phyloP scores from a whole-genome alignment of 2,113 vertebrate species.

The Procapra przewalskii region DNA sequence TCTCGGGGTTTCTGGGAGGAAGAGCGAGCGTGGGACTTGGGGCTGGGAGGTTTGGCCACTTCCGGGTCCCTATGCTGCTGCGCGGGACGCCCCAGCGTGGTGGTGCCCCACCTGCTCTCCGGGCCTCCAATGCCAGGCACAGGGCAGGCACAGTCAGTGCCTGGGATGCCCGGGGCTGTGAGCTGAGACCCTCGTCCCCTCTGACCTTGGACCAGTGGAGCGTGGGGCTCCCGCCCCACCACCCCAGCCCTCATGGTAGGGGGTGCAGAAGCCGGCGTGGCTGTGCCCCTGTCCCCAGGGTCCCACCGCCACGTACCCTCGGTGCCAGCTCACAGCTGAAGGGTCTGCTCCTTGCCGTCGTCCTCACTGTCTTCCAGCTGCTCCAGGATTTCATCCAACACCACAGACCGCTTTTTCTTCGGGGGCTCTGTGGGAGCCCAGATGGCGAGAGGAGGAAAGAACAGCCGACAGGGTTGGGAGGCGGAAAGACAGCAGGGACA shows the following conservation, averaged over 20 bases:
- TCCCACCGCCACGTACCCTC: conserved; percentile 14
- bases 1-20: background rate
- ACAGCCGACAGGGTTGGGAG: conserved; percentile 9
- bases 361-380: conserved; percentile 85
- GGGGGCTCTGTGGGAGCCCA: conserved; percentile 78
- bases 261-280: background rate
- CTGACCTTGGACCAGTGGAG: background rate
- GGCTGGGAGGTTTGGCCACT: background rate
- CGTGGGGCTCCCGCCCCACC: accelerated
- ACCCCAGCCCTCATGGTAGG: accelerated
- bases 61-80: too few species aligned
- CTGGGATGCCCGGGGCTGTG: accelerated
- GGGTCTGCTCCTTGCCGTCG: conserved; percentile 48
- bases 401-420: conserved; percentile 81
- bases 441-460: conserved; percentile 38
- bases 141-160: background rate
- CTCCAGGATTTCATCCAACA: conserved; percentile 90
- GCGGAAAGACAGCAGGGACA: background rate
- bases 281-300: background rate
- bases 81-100: accelerated
- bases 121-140: too few species aligned
- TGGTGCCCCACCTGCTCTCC: accelerated
- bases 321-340: conserved; percentile 12
- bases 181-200: background rate
- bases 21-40: accelerated